Percentiles rank a stretch among this genome's conserved stretches.
phyloP scores from a whole-genome alignment of 2,113 vertebrate species.

The Zosterops pallidus region DNA sequence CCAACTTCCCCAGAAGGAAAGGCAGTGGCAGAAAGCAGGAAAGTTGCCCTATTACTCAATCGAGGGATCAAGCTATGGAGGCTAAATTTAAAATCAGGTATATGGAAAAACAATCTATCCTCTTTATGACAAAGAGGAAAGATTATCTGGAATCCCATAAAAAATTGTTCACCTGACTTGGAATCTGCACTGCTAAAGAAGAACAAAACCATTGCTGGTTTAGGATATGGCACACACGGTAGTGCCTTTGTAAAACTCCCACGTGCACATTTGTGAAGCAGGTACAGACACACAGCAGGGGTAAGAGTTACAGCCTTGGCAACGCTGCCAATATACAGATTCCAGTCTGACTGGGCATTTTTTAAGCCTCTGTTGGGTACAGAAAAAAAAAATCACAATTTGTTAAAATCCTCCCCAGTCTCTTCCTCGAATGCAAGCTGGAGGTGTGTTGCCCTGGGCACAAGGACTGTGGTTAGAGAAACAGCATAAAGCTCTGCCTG shows the following conservation, averaged over 20 bases:
- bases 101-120: neutral
- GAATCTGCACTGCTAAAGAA: neutral
- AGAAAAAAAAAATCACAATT: neutral
- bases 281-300: neutral
- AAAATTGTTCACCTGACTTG: neutral
- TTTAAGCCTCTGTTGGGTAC: neutral
- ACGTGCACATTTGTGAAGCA: neutral
- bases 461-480: neutral
- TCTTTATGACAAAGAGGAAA: neutral
- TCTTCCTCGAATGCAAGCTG: neutral
- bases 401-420: neutral
- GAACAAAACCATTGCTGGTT: neutral
- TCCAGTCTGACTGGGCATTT: neutral
- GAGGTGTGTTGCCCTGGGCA: neutral
- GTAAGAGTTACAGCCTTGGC: neutral
- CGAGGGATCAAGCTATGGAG: neutral
- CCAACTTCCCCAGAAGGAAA: neutral
- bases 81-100: neutral
- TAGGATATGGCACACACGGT: neutral
- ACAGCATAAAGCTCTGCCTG: neutral
- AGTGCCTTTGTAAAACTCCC: neutral
- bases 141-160: neutral
- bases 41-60: neutral
- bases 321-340: neutral
- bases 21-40: neutral